Evolutionary conservation across 1,140 invertebrate species (phyloP), one percentile per base, ranked within the genome.

Genomic region (Sitophilus oryzae): DNA sequence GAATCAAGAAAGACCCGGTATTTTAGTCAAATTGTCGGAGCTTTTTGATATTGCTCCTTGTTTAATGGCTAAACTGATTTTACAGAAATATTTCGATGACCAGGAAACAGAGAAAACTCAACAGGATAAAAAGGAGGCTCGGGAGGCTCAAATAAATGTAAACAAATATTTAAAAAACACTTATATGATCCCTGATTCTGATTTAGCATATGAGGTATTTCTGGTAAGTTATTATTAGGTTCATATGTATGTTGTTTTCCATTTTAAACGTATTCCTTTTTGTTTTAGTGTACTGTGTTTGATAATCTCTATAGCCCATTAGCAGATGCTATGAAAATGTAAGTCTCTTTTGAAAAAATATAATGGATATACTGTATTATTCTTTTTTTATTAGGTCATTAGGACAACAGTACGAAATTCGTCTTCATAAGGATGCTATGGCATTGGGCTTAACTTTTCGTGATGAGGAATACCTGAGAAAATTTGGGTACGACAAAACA

Each of bases 401-500:
- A 52, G 88, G 88, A 3, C 74, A 82, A 64, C 85, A 90, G 63
- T 88, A 89, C 68, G 89, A 92, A 72, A 66, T 81, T 19, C 79
- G 81, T 54, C 67, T 91, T 1, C 78, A 83, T 57, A 70, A 77
- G 47, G 74, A 77, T 59, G 70, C 89, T 14, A 71, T 69, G 20
- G 61, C 82, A 47, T 63, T 79, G 1, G 81, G 81, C 23, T 75
- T 91, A 47, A 69, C 80, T 25, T 95, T 87, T 71, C 79, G 80
- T 64, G 86, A 89, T 72, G 94, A 97, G 73, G 81, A 86, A 51
- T 79, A 89, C 53, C 74, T 96, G 34, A 74, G 91, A 57, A 75
- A 77, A 36, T 79, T 82, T 69, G 93, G 93, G 2, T 96, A 90
- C 73, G 93, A 96, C 69, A 97, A 96, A 76, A 97, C 94, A 9